Evolutionary conservation across 2,797 vertebrate genomes (phyloP), one percentile per base, ranked within the genome.

Genomic region (Knipowitschia caucasica): DNA sequence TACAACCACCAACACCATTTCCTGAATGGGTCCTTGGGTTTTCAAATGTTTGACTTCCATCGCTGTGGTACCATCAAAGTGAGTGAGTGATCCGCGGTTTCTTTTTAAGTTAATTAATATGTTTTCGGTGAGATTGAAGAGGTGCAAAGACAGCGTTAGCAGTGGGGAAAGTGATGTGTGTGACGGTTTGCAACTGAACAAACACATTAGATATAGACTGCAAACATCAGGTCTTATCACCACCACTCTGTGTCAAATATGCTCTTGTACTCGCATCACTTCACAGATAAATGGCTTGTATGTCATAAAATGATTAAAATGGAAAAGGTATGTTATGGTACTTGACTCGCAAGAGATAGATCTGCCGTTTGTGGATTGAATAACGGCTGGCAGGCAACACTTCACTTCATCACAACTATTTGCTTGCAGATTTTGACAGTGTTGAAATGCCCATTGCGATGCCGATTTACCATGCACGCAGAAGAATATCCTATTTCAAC

Each of bases 101-200:
- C 12, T 66, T n/a, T 1, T 21, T 17, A 63, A 63, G 57, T 53
- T 18, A 43, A 50, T 62, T 64, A 51, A 9, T 59, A 40, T 36
- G n/a, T 56, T 61, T 26, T 53, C 55, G 53, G 51, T 53, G 21
- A 40, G 54, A 31, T 43, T 46, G 60, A 50, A 67, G 59, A 44
- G 60, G 50, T n/a, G 50, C 42, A 33, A 18, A 47, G 60, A 62
- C 62, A 59, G 69, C 59, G 18, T 15, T 62, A 64, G 75, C 67
- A 67, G 73, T 59, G 23, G 62, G 54, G 58, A 67, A n/a, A 35
- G 73, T 20, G 69, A 70, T 70, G 80, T 56, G 69, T 77, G 72
- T 62, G 67, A 74, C 63, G 35, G 59, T 64, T 55, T 26, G 30
- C 35, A 47, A 65, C 73, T 67, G 69, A 71, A 71, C 73, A 85